Conservation (phyloP, 2,113 vertebrate genomes). For the Gadus macrocephalus region DNA sequence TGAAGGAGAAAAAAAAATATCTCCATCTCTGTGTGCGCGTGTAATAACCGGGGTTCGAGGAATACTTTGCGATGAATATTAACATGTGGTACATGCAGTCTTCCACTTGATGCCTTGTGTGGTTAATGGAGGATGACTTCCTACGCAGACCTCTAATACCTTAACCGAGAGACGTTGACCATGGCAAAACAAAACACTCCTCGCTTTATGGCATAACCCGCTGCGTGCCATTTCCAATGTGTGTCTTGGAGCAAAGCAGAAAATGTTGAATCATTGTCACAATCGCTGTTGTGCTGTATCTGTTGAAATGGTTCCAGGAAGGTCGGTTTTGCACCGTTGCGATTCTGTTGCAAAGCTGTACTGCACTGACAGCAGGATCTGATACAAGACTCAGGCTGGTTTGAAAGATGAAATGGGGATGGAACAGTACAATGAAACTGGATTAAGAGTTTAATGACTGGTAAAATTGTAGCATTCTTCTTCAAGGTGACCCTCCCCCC, state of each 20-base stretch:
- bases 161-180: constrained; percentile 10
- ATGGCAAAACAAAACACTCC: no score
- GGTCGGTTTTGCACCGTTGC: constrained; percentile 30
- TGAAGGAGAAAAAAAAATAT: constrained; percentile 46
- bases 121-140: constrained; percentile 33
- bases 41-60: constrained; percentile 43
- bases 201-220: constrained; percentile 27
- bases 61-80: constrained; percentile 58
- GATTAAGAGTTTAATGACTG: constrained; percentile 79
- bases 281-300: constrained; percentile 12
- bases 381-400: constrained; percentile 53
- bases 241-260: constrained; percentile 31
- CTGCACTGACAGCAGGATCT: constrained; percentile 35
- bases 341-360: constrained; percentile 26
- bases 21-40: constrained; percentile 46
- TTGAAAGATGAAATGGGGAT: constrained; percentile 59
- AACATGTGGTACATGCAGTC: constrained; percentile 50
- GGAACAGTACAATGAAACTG: constrained; percentile 46
- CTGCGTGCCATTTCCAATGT: constrained; percentile 21
- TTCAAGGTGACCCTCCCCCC: constrained; percentile 72
- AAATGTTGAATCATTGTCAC: constrained; percentile 23
- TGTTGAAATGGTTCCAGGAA: constrained; percentile 13
- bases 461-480: constrained; percentile 71
- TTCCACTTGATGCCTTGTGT: constrained; percentile 42
- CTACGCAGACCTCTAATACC: constrained; percentile 43